Conservation (phyloP, 2,888 invertebrate genomes). For the Cylindroiulus punctatus region DNA sequence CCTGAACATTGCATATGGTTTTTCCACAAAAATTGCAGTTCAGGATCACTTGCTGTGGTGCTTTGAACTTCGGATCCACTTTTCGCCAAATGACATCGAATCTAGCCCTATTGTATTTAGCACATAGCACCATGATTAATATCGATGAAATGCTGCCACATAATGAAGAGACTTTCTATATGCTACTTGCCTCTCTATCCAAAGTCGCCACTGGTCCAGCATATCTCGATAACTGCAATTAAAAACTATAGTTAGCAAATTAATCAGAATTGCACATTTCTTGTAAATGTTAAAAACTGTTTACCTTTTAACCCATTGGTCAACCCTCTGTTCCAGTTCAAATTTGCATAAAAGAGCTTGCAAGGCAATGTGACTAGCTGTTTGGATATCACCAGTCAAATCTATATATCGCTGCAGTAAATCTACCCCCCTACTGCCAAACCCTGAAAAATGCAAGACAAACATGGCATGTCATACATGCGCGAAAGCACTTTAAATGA, state of each 20-base stretch:
- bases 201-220: constrained; percentile 89
- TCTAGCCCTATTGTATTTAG: constrained; percentile 73
- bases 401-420: constrained; percentile 89
- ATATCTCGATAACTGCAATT: constrained; percentile 79
- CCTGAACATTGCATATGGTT: constrained; percentile 80
- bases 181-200: constrained; percentile 69
- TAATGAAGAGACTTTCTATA: constrained; percentile 56
- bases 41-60: constrained; percentile 74
- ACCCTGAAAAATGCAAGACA: constrained; percentile 68
- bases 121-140: not conserved
- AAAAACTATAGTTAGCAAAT: constrained; percentile 53
- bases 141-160: not conserved
- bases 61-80: constrained; percentile 64
- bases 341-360: constrained; percentile 80
- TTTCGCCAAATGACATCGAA: constrained; percentile 83
- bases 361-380: constrained; percentile 82
- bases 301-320: constrained; percentile 68
- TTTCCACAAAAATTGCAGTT: constrained; percentile 96
- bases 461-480: too few relatives aligned
- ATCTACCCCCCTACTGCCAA: constrained; percentile 78
- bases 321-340: constrained; percentile 69
- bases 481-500: too few relatives aligned
- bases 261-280: not conserved
- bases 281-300: too few relatives aligned
- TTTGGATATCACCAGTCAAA: constrained; percentile 88